These are phyloP conservation scores for Myotis daubentonii DNA, from an alignment of 2,797 vertebrate species.

Conservation along the genomic window DNA sequence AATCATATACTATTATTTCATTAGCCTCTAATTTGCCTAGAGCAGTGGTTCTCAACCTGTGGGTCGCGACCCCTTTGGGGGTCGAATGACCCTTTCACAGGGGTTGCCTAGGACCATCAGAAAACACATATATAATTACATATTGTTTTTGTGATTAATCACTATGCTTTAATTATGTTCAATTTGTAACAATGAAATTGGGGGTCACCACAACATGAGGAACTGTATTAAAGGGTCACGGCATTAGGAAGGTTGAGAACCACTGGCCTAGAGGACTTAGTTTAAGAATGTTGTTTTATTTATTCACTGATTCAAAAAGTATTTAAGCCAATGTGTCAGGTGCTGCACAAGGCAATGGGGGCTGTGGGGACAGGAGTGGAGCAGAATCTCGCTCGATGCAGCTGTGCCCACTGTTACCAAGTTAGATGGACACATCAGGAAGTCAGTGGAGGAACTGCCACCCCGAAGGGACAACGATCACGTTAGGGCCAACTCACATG, in stretches of 20 bases:
- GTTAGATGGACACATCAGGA: neutral
- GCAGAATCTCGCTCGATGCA: neutral
- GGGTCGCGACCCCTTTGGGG: too few relatives aligned
- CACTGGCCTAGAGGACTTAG: neutral
- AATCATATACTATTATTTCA: neutral
- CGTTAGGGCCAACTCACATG: neutral
- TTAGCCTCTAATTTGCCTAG: neutral
- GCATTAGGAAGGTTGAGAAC: too few relatives aligned
- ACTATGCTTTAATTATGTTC: too few relatives aligned
- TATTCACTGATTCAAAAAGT: neutral
- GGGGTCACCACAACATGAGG: too few relatives aligned
- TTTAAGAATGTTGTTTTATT: neutral
- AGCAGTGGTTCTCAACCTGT: too few relatives aligned
- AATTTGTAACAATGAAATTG: too few relatives aligned
- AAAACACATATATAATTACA: too few relatives aligned
- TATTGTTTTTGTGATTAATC: too few relatives aligned
- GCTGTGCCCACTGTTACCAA: neutral
- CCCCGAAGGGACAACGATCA: neutral
- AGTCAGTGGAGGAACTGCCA: neutral
- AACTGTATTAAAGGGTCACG: too few relatives aligned
- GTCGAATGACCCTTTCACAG: too few relatives aligned
- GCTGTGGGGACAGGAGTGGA: neutral
- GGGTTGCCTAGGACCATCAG: too few relatives aligned
- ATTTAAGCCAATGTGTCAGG: neutral
- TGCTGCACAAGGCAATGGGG: neutral